phyloP scores from a whole-genome alignment of 2,888 invertebrate species.

The Mayetiola destructor region DNA sequence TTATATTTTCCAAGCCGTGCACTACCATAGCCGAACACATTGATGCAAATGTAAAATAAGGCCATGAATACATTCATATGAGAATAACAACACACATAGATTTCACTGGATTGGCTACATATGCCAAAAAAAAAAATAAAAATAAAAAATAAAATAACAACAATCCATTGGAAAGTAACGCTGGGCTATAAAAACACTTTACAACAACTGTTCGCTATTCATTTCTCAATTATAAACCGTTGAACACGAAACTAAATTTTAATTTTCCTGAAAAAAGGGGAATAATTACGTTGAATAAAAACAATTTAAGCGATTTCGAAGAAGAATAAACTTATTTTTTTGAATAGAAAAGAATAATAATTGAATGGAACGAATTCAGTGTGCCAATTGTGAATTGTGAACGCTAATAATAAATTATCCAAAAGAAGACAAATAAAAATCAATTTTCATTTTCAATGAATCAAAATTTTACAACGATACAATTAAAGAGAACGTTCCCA shows the following conservation, averaged over 20 bases:
- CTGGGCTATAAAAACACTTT: slow-evolving; percentile 5
- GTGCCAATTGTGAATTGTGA: background rate
- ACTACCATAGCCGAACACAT: background rate
- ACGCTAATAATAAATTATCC: background rate
- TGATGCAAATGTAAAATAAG: background rate
- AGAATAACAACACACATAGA: background rate
- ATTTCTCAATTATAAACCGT: background rate
- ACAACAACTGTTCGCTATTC: background rate
- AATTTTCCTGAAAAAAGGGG: background rate
- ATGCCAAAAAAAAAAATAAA: background rate
- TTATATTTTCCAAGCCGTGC: background rate
- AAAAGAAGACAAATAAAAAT: background rate
- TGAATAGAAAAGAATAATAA: background rate
- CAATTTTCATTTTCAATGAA: background rate
- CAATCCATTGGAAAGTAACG: background rate
- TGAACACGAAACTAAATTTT: background rate
- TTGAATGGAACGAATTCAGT: background rate
- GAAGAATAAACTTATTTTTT: background rate
- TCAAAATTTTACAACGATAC: background rate
- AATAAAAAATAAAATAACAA: background rate
- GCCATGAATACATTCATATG: background rate
- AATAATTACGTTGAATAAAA: background rate
- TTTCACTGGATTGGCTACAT: background rate
- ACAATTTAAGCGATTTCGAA: background rate
- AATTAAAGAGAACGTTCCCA: background rate